phyloP scores from a whole-genome alignment of 2,113 vertebrate species.

The Microcebus lehilahytsara region DNA sequence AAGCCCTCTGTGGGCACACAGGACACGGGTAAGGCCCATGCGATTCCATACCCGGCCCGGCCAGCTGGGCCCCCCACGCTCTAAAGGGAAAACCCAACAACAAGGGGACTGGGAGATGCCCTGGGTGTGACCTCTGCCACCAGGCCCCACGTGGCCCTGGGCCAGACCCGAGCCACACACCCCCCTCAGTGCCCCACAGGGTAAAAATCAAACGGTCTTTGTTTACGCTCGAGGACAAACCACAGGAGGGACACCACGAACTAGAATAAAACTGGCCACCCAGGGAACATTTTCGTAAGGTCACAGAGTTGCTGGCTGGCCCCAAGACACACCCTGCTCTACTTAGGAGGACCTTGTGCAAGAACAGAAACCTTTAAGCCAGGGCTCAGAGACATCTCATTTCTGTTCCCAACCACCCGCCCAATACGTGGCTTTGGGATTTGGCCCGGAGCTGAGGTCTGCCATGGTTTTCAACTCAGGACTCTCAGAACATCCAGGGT shows the following conservation, averaged over 20 bases:
- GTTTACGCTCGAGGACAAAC: neutral
- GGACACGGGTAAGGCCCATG: neutral
- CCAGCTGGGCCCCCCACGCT: neutral
- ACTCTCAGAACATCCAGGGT: neutral
- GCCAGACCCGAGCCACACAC: neutral
- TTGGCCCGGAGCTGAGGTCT: neutral
- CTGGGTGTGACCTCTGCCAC: too few relatives aligned
- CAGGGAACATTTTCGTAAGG: neutral
- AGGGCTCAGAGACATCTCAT: neutral
- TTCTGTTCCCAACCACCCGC: neutral
- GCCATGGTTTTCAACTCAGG: neutral
- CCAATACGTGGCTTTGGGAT: neutral
- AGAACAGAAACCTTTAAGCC: neutral
- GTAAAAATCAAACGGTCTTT: neutral
- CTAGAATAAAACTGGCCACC: neutral
- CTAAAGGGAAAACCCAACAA: neutral
- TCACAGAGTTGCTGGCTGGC: neutral
- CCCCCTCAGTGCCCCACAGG: rapidly evolving
- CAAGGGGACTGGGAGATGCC: neutral
- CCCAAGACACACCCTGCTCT: neutral
- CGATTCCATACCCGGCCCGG: rapidly evolving
- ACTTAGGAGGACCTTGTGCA: neutral
- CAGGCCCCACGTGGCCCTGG: neutral
- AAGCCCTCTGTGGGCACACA: neutral
- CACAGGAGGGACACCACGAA: neutral